Evolutionary conservation across 2,113 vertebrate species (phyloP), one percentile per base, ranked within the genome.

Genomic region (Melanocharis versteri): DNA sequence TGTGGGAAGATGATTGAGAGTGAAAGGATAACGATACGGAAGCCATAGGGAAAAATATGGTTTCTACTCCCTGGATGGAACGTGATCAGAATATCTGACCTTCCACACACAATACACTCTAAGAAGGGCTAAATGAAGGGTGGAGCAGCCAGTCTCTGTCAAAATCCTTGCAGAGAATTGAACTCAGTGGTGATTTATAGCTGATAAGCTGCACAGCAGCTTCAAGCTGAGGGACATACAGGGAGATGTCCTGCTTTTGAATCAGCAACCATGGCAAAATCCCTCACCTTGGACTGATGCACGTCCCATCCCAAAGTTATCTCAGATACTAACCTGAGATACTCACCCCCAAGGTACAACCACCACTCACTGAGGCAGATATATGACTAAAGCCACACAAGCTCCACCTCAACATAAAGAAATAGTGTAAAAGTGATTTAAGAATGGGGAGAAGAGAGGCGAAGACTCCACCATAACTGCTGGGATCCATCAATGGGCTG

Each of bases 21-120:
- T 31, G 13, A 50, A 50, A 65, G 19, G 9, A 27, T 19, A 48
- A 42, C 0, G 0, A 31, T 19, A 37, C 2, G 6, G 6, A 72
- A 7, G 8, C 11, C 26, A 48, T 26, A 42, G 9, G 57, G 12
- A 35, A 72, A 88, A 37, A 57, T 33, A 37, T 7, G 3, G 6
- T 31, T 80, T 13, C 11, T 64, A 26, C 16, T 64, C 35, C 17
- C 16, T 22, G 31, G 42, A 27, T 4, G 7, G 27, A 50, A 13
- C 0, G 0, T 16, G 10, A 6, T 33, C 27, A 50, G 40, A 57
- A 50, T 9, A 27, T 12, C 22, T 71, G 56, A 40, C 11, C 17
- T 53, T 10, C 28, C 15, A 2, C 2, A 0, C 48, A 56, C 13
- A 42, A 13, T 13, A 31, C 4, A 33, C 3, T 50, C 14, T 31